Percentiles rank a stretch among this genome's conserved stretches.
Conservation (phyloP, 2,888 invertebrate species). For the Leuctra nigra region DNA sequence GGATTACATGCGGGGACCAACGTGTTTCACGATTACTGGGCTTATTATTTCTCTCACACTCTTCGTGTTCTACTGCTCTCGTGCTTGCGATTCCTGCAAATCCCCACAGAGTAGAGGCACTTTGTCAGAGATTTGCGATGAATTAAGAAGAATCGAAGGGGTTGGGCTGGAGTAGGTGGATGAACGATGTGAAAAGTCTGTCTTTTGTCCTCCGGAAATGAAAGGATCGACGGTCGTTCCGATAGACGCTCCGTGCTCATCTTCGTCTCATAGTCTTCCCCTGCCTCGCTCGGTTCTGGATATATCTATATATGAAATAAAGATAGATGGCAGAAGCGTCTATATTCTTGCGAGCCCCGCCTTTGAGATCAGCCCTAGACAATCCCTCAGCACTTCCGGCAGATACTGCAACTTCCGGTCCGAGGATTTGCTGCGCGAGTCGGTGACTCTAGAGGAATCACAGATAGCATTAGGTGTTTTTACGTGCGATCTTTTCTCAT, state of each 20-base stretch:
- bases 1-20: no score
- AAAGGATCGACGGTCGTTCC: slow-evolving; percentile 9
- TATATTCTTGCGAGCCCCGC: background rate
- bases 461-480: slow-evolving; percentile 1
- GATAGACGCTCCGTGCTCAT: background rate
- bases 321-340: slow-evolving; percentile 11
- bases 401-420: slow-evolving; percentile 14
- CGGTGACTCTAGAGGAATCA: slow-evolving; percentile 7
- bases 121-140: slow-evolving; percentile 8
- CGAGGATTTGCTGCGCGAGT: background rate
- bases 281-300: background rate
- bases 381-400: slow-evolving; percentile 15
- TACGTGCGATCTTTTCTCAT: background rate
- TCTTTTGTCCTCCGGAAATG: slow-evolving; percentile 14
- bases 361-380: slow-evolving; percentile 14
- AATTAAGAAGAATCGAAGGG: slow-evolving; percentile 2
- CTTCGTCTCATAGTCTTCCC: slow-evolving; percentile 3
- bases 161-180: background rate
- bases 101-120: background rate
- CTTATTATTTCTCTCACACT: no score
- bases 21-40: no score
- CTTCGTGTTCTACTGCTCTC: no score
- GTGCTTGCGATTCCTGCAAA: background rate
- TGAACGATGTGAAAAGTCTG: background rate
- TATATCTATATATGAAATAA: background rate